Percentiles rank a stretch among this genome's conserved stretches.
Evolutionary conservation across 2,888 invertebrate species (phyloP).

Genomic region (Caenorhabditis sinica): DNA sequence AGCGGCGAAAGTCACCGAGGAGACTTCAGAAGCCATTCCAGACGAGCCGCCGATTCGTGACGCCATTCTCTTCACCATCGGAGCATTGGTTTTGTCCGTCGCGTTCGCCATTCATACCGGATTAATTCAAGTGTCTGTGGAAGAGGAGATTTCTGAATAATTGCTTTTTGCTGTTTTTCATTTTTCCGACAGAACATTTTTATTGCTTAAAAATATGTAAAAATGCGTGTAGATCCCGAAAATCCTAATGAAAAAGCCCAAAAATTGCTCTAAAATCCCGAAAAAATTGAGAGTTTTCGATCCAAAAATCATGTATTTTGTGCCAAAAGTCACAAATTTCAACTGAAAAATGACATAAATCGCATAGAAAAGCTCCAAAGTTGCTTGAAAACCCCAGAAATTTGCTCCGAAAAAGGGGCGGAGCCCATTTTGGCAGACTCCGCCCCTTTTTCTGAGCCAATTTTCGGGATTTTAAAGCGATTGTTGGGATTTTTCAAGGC

Average conservation of each 20-base stretch:
- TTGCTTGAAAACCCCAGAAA: no score
- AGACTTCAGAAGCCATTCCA: constrained; percentile 52
- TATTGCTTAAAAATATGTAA: no score
- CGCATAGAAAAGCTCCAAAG: not conserved
- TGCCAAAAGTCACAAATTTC: no score
- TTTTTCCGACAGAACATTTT: no score
- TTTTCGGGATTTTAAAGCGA: not conserved
- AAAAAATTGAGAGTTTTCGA: no score
- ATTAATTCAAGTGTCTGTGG: constrained; percentile 74
- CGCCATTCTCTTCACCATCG: constrained; percentile 78
- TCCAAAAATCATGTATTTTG: no score
- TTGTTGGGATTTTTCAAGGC: not conserved
- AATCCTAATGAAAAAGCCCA: no score
- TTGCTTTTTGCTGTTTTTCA: not conserved
- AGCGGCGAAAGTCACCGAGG: constrained; percentile 55
- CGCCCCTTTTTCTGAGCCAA: not conserved
- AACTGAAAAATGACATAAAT: not conserved
- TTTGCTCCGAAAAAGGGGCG: no score
- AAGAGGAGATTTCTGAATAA: constrained; percentile 59
- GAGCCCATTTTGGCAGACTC: no score
- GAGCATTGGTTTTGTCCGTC: constrained; percentile 78
- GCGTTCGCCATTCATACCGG: constrained; percentile 83
- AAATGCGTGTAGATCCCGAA: no score
- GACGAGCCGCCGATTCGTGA: constrained; percentile 73
- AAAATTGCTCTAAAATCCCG: no score